Evolutionary conservation across 2,797 vertebrate genomes (phyloP).

Genomic region (Pantherophis alleghaniensis): DNA sequence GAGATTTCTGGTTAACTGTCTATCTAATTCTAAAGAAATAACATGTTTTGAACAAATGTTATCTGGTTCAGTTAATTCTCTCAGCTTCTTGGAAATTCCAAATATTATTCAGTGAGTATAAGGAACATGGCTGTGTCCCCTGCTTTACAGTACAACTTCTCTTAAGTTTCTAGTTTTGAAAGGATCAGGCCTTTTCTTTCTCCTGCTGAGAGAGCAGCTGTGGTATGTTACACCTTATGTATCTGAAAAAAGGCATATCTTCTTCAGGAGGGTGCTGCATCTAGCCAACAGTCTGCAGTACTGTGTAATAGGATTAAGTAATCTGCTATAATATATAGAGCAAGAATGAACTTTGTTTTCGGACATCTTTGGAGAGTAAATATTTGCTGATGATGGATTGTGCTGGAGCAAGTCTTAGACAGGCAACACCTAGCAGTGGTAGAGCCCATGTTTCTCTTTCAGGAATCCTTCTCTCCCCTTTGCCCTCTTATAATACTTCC

Average conservation of each 20-base stretch:
- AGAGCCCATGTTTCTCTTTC: not conserved
- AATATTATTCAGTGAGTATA: not conserved
- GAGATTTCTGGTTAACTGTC: not conserved
- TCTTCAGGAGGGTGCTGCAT: not conserved
- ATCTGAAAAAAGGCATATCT: not conserved
- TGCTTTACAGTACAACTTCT: not conserved
- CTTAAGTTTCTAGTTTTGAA: not conserved
- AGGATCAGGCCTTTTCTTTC: not conserved
- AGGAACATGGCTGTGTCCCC: not conserved
- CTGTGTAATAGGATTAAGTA: not conserved
- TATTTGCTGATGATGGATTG: not conserved
- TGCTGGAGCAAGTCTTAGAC: not conserved
- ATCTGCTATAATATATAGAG: not conserved
- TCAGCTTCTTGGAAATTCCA: not conserved
- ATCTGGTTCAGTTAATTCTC: not conserved
- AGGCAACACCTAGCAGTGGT: not conserved
- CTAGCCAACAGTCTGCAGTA: not conserved
- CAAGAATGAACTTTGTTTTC: not conserved
- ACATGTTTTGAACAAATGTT: not conserved
- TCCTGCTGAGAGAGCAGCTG: not conserved
- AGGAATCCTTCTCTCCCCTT: not conserved
- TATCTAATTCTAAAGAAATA: not conserved
- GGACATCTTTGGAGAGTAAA: not conserved
- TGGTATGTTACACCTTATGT: not conserved
- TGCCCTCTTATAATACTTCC: not conserved